phyloP scores from a whole-genome alignment of 2,797 vertebrate genomes.

The Eulemur coronatus region DNA sequence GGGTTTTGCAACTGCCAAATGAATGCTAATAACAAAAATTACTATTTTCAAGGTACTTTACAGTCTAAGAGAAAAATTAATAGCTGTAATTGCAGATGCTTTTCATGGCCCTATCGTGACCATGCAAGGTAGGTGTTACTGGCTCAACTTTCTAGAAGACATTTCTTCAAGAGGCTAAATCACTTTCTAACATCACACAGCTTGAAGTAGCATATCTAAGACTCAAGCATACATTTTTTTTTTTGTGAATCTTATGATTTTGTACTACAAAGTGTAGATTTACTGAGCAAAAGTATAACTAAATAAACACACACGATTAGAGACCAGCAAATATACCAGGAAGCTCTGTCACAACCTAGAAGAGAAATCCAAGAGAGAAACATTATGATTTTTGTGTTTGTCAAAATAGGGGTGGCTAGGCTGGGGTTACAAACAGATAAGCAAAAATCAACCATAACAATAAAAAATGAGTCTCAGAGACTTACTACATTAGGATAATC shows the following conservation, averaged over 20 bases:
- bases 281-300: not conserved
- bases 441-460: not conserved
- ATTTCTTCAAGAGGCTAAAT: not conserved
- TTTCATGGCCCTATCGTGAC: not conserved
- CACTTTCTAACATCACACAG: not conserved
- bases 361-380: not conserved
- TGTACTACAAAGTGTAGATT: not conserved
- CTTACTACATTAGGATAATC: not conserved
- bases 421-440: not conserved
- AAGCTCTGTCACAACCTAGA: not conserved
- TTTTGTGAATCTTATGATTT: not conserved
- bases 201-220: not conserved
- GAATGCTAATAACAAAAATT: not conserved
- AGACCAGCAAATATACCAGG: not conserved
- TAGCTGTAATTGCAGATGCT: not conserved
- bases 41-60: not conserved
- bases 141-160: not conserved
- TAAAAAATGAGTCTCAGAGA: not conserved
- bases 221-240: not conserved
- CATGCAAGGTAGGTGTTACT: not conserved
- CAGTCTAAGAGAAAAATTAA: not conserved
- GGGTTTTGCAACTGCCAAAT: constrained; percentile 32
- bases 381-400: not conserved
- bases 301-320: not conserved
- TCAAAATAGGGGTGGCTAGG: not conserved